A percentile compares a stretch with the other conserved stretches of the same genome.
Evolutionary conservation across 92 coral and sea anemone species (phyloP).

Genomic region (Porites evermanni): DNA sequence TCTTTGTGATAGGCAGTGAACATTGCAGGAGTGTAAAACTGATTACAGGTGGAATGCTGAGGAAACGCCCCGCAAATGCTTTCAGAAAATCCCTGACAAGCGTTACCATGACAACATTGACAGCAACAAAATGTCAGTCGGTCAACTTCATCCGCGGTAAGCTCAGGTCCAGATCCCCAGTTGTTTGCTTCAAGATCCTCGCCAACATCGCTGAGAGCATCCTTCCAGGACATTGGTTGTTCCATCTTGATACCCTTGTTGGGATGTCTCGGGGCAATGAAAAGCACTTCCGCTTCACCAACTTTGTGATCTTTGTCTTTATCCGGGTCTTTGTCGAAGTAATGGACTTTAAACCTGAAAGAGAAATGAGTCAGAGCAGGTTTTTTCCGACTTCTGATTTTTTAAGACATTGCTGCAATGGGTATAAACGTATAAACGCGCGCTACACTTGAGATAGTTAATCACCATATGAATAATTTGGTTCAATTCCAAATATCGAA

Average conservation of each 20-base stretch:
- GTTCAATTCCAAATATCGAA: no score
- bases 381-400: not conserved
- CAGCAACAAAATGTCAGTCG: conserved; percentile 62
- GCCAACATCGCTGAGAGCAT: not conserved
- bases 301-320: not conserved
- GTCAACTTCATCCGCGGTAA: conserved; percentile 41
- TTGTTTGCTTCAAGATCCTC: conserved; percentile 7
- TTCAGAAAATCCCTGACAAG: conserved; percentile 28
- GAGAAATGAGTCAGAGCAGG: not conserved
- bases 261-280: conserved; percentile 11
- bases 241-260: not conserved
- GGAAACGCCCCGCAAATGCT: conserved; percentile 62
- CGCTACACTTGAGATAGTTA: no score
- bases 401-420: no score
- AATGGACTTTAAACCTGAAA: conserved; percentile 21
- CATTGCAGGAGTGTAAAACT: conserved; percentile 69
- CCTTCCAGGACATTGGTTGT: conserved; percentile 1
- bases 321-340: not conserved
- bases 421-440: no score
- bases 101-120: conserved; percentile 58
- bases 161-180: conserved; percentile 12
- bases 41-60: conserved; percentile 64
- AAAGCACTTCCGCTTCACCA: conserved; percentile 7
- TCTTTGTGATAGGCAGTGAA: conserved; percentile 64
- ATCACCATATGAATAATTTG: no score